Evolutionary conservation across 1,140 invertebrate species (phyloP).

Genomic region (Uloborus diversus): DNA sequence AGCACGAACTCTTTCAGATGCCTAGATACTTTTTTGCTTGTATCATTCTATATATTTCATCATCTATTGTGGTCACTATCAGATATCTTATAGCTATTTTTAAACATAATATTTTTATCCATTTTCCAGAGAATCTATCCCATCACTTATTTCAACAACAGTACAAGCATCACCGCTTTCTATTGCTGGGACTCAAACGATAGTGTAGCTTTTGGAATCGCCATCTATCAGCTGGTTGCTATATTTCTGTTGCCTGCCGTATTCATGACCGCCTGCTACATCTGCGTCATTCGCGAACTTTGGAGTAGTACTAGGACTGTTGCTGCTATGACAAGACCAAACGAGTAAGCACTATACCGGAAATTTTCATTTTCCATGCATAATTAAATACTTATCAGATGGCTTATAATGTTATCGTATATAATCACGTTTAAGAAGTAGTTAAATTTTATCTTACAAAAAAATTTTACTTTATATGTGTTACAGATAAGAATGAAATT

Average conservation of each 20-base stretch:
- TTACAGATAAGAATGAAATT: too few species aligned
- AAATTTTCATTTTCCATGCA: neutral
- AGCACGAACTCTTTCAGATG: too few species aligned
- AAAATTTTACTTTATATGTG: too few species aligned
- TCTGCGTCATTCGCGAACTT: conserved; percentile 65
- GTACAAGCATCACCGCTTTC: conserved; percentile 61
- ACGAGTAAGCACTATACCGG: conserved; percentile 38
- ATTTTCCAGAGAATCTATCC: conserved; percentile 62
- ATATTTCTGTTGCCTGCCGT: conserved; percentile 66
- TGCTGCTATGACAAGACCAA: conserved; percentile 47
- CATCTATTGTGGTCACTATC: too few species aligned
- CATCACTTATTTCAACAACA: conserved; percentile 64
- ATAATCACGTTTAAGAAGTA: too few species aligned
- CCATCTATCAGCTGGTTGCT: conserved; percentile 65
- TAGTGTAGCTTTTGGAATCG: conserved; percentile 60
- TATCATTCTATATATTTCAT: too few species aligned
- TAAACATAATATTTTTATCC: too few species aligned
- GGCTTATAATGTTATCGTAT: neutral
- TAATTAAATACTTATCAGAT: neutral
- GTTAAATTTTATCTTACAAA: too few species aligned
- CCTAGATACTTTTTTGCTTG: too few species aligned
- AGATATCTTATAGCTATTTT: too few species aligned
- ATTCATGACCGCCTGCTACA: conserved; percentile 66
- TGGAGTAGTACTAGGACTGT: conserved; percentile 64
- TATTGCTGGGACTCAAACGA: conserved; percentile 63